phyloP scores from a whole-genome alignment of 2,888 invertebrate genomes.

The Sycophila texana region DNA sequence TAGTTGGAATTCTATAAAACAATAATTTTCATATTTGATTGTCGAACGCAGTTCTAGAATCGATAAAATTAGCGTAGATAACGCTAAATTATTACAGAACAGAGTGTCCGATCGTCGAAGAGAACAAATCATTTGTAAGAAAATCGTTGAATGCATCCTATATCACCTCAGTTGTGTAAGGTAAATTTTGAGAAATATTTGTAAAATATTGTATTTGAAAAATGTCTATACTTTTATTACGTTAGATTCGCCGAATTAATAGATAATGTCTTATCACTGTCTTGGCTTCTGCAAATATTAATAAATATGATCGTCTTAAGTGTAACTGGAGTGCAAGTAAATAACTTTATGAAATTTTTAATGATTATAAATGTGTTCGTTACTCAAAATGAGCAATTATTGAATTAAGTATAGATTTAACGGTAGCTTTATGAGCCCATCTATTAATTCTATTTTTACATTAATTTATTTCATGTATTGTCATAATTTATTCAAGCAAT shows the following conservation, averaged over 20 bases:
- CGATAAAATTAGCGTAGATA: neutral
- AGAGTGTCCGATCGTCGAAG: neutral
- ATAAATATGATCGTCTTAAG: slow-evolving; percentile 44
- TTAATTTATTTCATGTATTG: neutral
- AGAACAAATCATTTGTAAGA: neutral
- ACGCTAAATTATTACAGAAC: neutral
- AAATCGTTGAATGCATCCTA: slow-evolving; percentile 16
- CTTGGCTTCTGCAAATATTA: slow-evolving; percentile 41
- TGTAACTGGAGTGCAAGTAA: slow-evolving; percentile 39
- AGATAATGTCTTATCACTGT: slow-evolving; percentile 29
- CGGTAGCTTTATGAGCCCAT: neutral
- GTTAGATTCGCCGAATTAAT: slow-evolving; percentile 37
- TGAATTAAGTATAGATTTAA: neutral
- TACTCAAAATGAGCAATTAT: neutral
- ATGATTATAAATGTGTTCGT: neutral
- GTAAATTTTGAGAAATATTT: slow-evolving; percentile 20
- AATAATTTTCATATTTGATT: slow-evolving; percentile 5
- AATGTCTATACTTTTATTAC: neutral
- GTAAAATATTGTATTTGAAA: no score
- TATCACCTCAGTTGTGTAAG: slow-evolving; percentile 37
- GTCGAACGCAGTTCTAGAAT: slow-evolving; percentile 14
- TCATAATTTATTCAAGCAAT: neutral
- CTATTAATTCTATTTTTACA: neutral
- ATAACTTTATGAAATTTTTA: neutral
- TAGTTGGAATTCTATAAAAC: neutral